Percentiles rank a stretch among this genome's conserved stretches.
Conservation (phyloP, 2,797 vertebrate genomes). For the Danio jaintianensis region DNA sequence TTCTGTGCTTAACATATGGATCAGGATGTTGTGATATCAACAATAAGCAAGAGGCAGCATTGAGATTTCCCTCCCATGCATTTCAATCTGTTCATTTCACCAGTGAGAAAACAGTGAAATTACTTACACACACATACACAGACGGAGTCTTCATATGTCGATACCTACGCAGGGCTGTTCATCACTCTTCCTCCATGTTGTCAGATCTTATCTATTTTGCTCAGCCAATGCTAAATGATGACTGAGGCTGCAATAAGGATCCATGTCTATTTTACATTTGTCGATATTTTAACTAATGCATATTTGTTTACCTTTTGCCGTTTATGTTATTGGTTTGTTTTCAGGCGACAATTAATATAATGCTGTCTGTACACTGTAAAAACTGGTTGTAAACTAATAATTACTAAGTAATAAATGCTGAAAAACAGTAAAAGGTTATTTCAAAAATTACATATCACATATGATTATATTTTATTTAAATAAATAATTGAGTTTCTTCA, state of each 20-base stretch:
- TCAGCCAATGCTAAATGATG: slow-evolving; percentile 18
- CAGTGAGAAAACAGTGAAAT: slow-evolving; percentile 28
- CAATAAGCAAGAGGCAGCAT: slow-evolving; percentile 48
- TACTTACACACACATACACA: slow-evolving; percentile 23
- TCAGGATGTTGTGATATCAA: slow-evolving; percentile 57
- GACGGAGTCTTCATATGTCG: slow-evolving; percentile 33
- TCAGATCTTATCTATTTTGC: slow-evolving; percentile 24
- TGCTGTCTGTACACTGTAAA: neutral
- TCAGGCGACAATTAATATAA: neutral
- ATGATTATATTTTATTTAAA: neutral
- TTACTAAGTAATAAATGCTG: neutral
- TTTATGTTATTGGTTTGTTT: neutral
- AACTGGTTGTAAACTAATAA: too few relatives aligned
- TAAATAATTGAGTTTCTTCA: neutral
- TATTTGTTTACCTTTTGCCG: neutral
- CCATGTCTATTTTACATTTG: neutral
- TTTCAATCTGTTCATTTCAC: slow-evolving; percentile 59
- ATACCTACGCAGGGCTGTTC: slow-evolving; percentile 32
- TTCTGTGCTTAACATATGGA: slow-evolving; percentile 55
- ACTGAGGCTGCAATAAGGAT: neutral
- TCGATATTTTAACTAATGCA: neutral
- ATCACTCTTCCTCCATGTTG: slow-evolving; percentile 16
- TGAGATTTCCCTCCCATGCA: slow-evolving; percentile 52
- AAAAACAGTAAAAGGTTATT: neutral
- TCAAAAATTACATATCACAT: neutral